phyloP scores from a whole-genome alignment of 2,888 invertebrate species.

The Bhutanitis thaidina region DNA sequence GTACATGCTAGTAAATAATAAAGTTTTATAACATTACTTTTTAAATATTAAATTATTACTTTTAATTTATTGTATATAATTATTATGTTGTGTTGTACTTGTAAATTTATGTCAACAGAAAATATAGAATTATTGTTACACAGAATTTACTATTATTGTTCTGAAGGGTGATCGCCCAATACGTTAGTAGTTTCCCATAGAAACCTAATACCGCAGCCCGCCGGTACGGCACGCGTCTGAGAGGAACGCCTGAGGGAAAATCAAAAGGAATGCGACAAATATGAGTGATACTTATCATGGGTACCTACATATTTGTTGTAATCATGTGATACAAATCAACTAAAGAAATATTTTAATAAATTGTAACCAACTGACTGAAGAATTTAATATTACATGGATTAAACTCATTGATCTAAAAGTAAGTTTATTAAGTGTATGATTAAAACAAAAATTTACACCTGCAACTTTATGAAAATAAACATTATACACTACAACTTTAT shows the following conservation, averaged over 20 bases:
- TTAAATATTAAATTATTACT: no score
- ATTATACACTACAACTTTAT: no score
- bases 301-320: not conserved
- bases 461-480: no score
- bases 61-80: no score
- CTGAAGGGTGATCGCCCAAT: conserved; percentile 33
- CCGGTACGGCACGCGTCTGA: conserved; percentile 31
- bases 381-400: no score
- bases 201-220: conserved; percentile 50
- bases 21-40: no score
- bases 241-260: conserved; percentile 36
- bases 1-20: no score
- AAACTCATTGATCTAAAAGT: no score
- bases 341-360: not conserved
- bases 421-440: no score
- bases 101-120: not conserved
- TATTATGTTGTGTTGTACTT: not conserved
- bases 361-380: no score
- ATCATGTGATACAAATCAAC: conserved; percentile 1
- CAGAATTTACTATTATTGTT: conserved; percentile 13
- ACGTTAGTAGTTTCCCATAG: conserved; percentile 61
- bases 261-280: conserved; percentile 36
- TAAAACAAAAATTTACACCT: no score
- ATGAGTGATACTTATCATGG: conserved; percentile 23
- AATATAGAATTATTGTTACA: conserved; percentile 13